Evolutionary conservation across 2,888 invertebrate species (phyloP), one percentile per base, ranked within the genome.

Genomic region (Epirrhoe tristata): DNA sequence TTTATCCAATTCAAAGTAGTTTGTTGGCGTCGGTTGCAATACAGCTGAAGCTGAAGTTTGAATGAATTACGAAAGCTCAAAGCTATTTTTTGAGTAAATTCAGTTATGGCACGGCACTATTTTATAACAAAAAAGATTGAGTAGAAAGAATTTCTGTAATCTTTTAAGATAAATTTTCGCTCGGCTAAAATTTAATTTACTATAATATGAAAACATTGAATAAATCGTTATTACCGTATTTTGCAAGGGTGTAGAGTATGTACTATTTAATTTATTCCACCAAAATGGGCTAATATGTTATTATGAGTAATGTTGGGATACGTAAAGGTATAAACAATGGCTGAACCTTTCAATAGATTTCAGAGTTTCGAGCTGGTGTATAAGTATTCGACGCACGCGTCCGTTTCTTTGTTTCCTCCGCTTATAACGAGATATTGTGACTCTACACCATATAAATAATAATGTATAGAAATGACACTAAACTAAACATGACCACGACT

Each of bases 341-440:
- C 72, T 66, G 70, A 72, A 77, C 77, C 76, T 81, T 78, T 77
- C 75, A 74, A 80, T 81, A 79, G 81, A 76, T 81, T 81, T 79
- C 76, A 79, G 76, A 66, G 73, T 71, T 72, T 78, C 75, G 69
- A 71, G 71, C 75, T 59, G 67, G 51, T 60, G 58, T 64, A 65
- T 80, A 67, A 76, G 78, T 76, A 92, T 91, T 89, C 92, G 63
- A 74, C 81, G 80, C 93, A 92, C 93, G 93, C 80, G 81, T 81
- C 72, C 74, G 67, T 88, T 91, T 90, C 91, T 92, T 92, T 92
- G 91, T 91, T 91, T 91, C 86, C 82, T 50, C 82, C 86, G 86
- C 85, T 86, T 90, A 90, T 91, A 91, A 92, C 91, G 90, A 91
- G 91, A 91, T 92, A 92, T 92, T 92, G 89, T 91, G 93, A 92